phyloP scores from a whole-genome alignment of 2,113 vertebrate species.

The Hucho hucho region DNA sequence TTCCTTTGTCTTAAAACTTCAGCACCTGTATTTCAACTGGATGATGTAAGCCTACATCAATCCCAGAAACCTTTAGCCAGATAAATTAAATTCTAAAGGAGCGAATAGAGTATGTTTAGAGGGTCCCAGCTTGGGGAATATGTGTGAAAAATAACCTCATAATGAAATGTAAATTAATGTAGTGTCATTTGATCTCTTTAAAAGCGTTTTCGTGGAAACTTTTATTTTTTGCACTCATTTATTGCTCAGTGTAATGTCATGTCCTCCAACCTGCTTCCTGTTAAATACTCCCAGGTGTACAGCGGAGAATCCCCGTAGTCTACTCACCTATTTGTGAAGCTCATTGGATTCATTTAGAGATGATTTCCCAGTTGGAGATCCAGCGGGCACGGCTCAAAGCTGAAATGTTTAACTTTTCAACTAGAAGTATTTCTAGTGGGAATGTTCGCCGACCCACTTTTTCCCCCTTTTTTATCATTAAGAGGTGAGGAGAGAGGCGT shows the following conservation, averaged over 20 bases:
- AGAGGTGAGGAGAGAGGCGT: constrained; percentile 53
- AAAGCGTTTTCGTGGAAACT: constrained; percentile 63
- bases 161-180: constrained; percentile 61
- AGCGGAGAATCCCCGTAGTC: constrained; percentile 65
- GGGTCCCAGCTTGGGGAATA: too few relatives aligned
- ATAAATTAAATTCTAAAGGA: constrained; percentile 20
- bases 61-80: background rate
- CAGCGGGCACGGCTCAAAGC: constrained; percentile 40
- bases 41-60: background rate
- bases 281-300: constrained; percentile 64
- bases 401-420: constrained; percentile 64
- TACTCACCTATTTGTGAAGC: constrained; percentile 75
- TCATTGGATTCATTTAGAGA: constrained; percentile 79
- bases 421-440: constrained; percentile 72
- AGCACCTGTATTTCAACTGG: too few relatives aligned
- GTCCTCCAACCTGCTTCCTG: constrained; percentile 40
- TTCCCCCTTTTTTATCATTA: constrained; percentile 70
- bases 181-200: constrained; percentile 57
- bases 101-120: background rate
- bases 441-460: constrained; percentile 71
- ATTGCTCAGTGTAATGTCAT: constrained; percentile 69
- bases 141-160: background rate
- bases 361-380: constrained; percentile 78
- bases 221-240: constrained; percentile 60
- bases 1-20: background rate